phyloP scores from a whole-genome alignment of 2,888 invertebrate genomes.

The Sphinx pinastri region DNA sequence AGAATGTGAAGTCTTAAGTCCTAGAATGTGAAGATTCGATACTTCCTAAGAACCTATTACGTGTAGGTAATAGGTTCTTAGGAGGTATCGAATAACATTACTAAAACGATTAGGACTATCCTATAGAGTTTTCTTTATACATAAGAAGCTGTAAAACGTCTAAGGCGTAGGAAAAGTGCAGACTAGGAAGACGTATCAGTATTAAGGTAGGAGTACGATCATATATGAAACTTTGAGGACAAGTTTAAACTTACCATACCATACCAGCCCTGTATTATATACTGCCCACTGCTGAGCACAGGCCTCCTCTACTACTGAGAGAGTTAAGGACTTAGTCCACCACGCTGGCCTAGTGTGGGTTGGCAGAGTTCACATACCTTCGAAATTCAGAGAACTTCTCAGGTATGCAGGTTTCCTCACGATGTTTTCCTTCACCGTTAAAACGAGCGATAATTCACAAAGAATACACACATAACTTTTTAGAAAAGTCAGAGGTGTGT shows the following conservation, averaged over 20 bases:
- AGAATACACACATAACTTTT: too few relatives aligned
- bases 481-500: too few relatives aligned
- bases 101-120: slow-evolving; percentile 11
- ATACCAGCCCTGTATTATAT: too few relatives aligned
- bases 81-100: slow-evolving; percentile 3
- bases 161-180: background rate
- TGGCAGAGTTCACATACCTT: too few relatives aligned
- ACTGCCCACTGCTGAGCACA: too few relatives aligned
- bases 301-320: too few relatives aligned
- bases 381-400: too few relatives aligned
- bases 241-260: slow-evolving; percentile 7
- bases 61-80: background rate
- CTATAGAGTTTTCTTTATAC: background rate
- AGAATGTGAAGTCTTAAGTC: background rate
- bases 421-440: too few relatives aligned
- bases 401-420: too few relatives aligned
- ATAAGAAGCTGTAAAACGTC: background rate
- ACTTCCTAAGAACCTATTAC: background rate
- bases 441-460: too few relatives aligned
- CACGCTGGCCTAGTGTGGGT: too few relatives aligned
- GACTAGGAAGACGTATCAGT: background rate
- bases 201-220: background rate
- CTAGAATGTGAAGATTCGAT: background rate
- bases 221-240: background rate
- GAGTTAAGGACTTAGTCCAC: too few relatives aligned